Evolutionary conservation across 2,797 vertebrate genomes (phyloP).

Genomic region (Paedocypris micromegethes): DNA sequence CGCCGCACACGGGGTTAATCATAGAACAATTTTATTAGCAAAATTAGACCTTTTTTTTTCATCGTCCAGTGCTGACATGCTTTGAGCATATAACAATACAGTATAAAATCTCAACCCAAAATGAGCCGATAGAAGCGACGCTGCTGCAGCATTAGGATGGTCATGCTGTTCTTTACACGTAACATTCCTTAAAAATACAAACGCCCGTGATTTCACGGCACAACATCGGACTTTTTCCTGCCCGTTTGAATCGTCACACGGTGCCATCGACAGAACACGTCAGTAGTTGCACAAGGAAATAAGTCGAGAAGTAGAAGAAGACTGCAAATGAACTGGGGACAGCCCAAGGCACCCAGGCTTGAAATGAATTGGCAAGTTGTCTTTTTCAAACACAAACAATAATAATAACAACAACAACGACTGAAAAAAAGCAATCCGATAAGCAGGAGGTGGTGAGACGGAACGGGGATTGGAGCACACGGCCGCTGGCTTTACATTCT

Average conservation of each 20-base stretch:
- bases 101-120: constrained; percentile 74
- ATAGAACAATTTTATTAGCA: constrained; percentile 81
- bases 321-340: constrained; percentile 67
- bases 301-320: constrained; percentile 50
- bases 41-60: constrained; percentile 68
- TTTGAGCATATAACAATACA: constrained; percentile 77
- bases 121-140: constrained; percentile 69
- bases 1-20: constrained; percentile 53
- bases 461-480: constrained; percentile 33
- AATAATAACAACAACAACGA: constrained; percentile 21
- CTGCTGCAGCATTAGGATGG: constrained; percentile 68
- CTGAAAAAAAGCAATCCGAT: constrained; percentile 41
- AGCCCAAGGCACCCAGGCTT: constrained; percentile 84
- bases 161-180: constrained; percentile 73
- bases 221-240: constrained; percentile 40
- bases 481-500: constrained; percentile 49
- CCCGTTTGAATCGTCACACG: constrained; percentile 41
- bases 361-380: constrained; percentile 70
- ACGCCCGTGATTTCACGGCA: constrained; percentile 57
- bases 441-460: constrained; percentile 60
- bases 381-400: constrained; percentile 45
- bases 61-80: constrained; percentile 76
- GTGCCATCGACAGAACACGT: constrained; percentile 54
- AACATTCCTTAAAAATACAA: constrained; percentile 66
- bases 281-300: constrained; percentile 56